These are phyloP conservation scores for Colaptes auratus DNA, from an alignment of 2,113 vertebrate species.

Conservation along the genomic window DNA sequence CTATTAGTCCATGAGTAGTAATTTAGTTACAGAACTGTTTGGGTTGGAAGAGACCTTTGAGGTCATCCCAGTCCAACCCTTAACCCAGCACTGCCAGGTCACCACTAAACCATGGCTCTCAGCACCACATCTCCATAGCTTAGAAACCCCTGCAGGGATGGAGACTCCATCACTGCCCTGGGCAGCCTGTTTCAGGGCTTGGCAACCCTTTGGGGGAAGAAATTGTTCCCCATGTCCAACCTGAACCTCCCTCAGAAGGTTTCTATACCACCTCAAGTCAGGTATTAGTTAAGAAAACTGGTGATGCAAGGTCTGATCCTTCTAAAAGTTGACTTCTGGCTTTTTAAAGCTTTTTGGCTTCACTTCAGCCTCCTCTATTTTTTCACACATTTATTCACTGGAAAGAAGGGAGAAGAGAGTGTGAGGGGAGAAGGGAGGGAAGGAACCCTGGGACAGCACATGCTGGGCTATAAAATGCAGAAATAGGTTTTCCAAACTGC, in stretches of 20 bases:
- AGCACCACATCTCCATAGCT: too few species aligned
- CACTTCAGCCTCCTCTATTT: neutral
- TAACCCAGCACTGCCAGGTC: too few species aligned
- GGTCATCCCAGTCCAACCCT: too few species aligned
- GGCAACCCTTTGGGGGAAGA: too few species aligned
- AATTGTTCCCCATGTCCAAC: too few species aligned
- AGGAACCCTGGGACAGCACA: neutral
- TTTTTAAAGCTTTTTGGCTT: slow-evolving; percentile 39
- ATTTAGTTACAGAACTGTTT: too few species aligned
- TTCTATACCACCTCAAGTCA: neutral
- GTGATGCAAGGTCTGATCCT: neutral
- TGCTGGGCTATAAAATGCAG: neutral
- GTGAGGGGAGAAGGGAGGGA: neutral
- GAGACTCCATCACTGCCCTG: too few species aligned
- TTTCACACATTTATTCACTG: slow-evolving; percentile 29
- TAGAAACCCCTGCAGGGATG: too few species aligned
- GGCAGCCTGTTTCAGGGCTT: too few species aligned
- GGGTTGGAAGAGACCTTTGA: too few species aligned
- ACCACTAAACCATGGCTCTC: too few species aligned
- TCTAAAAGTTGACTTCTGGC: neutral
- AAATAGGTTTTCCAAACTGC: neutral
- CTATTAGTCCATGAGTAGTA: neutral
- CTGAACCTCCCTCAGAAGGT: too few species aligned
- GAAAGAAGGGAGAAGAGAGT: slow-evolving; percentile 5
- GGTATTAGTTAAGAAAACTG: neutral